Base-by-base conservation (phyloP, 2,797 vertebrate species). In the Muscicapa comitata region DNA sequence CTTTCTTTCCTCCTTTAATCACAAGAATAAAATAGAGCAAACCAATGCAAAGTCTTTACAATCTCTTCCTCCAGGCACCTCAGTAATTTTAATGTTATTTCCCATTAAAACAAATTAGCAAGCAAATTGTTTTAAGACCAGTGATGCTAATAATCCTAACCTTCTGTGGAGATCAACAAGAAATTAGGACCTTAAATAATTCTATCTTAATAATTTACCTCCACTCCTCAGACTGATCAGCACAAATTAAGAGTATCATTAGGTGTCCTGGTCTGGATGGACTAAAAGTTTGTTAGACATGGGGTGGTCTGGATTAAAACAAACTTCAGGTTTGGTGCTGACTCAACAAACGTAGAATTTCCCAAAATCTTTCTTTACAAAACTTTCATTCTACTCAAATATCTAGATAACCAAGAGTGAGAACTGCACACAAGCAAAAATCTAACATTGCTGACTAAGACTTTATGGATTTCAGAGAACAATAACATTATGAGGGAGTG, bases 401-500 rank as follows among this genome's bases (percentile, higher is more conserved):
- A 81, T 12, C 31, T 54, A 57, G 17, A 57, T 16, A 93, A 51
- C 2, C 11, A 57, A 59, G n/a, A 65, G 4, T 35, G 29, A 88
- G n/a, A 91, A 86, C 0, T 17, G 29, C 42, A 53, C 8, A 66
- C 15, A 74, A 71, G 33, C 5, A 55, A 90, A 90, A 86, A 72
- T 13, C 21, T 50, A 54, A 7, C 21, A 66, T 16, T 72, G 31
- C n/a, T 37, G 37, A 26, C 23, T 20, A 54, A 75, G 45, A 62
- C 9, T 37, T 72, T 26, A 38, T 11, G 13, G 45, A 86, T 74
- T 77, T 83, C 66, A 72, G 61, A 78, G n/a, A 82, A 85, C 19
- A 82, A 13, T 13, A 58, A 66, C 0, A 0, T 26, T 38, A 66
- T 1, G 6, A 3, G 5, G 13, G 20, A 79, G 25, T 26, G 8